Conservation (phyloP, 1,140 invertebrate species). For the Formica selysi region DNA sequence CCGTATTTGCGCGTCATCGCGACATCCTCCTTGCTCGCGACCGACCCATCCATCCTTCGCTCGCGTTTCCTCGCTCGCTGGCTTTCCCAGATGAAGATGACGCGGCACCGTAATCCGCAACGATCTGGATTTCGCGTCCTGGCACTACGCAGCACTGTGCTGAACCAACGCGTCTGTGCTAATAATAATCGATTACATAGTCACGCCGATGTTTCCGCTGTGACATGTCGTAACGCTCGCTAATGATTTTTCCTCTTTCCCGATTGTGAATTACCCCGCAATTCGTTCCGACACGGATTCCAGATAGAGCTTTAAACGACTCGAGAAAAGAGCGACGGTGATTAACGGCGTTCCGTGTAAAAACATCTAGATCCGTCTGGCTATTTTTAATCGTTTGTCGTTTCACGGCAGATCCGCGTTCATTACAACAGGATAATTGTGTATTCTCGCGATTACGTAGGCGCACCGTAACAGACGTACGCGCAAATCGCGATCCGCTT, state of each 20-base stretch:
- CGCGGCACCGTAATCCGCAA: slow-evolving; percentile 20
- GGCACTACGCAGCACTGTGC: slow-evolving; percentile 65
- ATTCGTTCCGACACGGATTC: slow-evolving; percentile 7
- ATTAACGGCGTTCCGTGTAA: slow-evolving; percentile 60
- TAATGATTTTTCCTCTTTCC: slow-evolving; percentile 49
- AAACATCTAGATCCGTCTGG: slow-evolving; percentile 67
- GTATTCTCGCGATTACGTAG: slow-evolving; percentile 39
- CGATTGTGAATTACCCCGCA: slow-evolving; percentile 8
- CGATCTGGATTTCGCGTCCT: slow-evolving; percentile 67
- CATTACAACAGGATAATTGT: slow-evolving; percentile 33
- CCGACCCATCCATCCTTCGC: slow-evolving; percentile 62
- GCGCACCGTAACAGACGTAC: not conserved
- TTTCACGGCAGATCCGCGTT: slow-evolving; percentile 40
- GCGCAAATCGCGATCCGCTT: slow-evolving; percentile 48
- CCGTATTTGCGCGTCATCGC: slow-evolving; percentile 65
- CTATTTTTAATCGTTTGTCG: slow-evolving; percentile 63
- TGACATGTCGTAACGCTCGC: slow-evolving; percentile 15
- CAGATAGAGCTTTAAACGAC: slow-evolving; percentile 17
- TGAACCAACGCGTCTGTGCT: slow-evolving; percentile 17
- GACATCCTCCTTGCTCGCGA: slow-evolving; percentile 60
- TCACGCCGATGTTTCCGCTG: slow-evolving; percentile 28
- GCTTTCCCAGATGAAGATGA: slow-evolving; percentile 58
- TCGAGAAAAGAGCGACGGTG: slow-evolving; percentile 21
- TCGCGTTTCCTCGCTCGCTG: slow-evolving; percentile 55
- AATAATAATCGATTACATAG: slow-evolving; percentile 64